These are phyloP conservation scores for Felis chaus DNA, from an alignment of 2,113 vertebrate species.

Conservation along the genomic window DNA sequence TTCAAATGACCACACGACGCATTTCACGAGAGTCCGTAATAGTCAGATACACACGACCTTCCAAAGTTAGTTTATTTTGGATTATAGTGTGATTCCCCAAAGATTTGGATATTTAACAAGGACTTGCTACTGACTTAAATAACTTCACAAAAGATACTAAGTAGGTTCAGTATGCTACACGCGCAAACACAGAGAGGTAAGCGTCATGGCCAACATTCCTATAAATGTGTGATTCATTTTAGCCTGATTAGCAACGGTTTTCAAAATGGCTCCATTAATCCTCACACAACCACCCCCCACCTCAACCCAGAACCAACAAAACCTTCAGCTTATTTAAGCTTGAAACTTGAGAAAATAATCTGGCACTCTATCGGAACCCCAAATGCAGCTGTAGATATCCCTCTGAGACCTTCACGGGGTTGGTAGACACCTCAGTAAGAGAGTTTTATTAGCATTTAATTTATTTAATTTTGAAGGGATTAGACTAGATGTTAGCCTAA, in stretches of 20 bases:
- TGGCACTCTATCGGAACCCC: constrained; percentile 64
- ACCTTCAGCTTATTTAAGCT: constrained; percentile 73
- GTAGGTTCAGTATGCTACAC: background rate
- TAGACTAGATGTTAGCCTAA: constrained; percentile 76
- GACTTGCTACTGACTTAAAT: constrained; percentile 73
- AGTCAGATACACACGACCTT: constrained; percentile 62
- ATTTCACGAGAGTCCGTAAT: constrained; percentile 63
- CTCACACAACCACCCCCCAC: constrained; percentile 44
- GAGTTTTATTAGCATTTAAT: constrained; percentile 80
- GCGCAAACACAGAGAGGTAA: constrained; percentile 63
- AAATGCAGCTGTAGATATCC: constrained; percentile 62
- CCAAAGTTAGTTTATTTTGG: constrained; percentile 78
- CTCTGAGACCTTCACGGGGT: constrained; percentile 58
- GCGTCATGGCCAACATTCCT: constrained; percentile 31
- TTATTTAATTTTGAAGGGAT: constrained; percentile 83
- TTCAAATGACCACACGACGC: constrained; percentile 40
- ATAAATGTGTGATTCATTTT: constrained; percentile 67
- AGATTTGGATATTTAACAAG: constrained; percentile 69
- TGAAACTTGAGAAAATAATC: constrained; percentile 81
- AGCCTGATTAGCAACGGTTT: constrained; percentile 72
- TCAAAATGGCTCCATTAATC: constrained; percentile 61
- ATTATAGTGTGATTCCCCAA: constrained; percentile 72
- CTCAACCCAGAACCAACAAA: constrained; percentile 64
- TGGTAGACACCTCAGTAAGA: constrained; percentile 76
- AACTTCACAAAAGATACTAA: constrained; percentile 58